Conservation (phyloP, 2,113 vertebrate species). For the Poicephalus gulielmi region DNA sequence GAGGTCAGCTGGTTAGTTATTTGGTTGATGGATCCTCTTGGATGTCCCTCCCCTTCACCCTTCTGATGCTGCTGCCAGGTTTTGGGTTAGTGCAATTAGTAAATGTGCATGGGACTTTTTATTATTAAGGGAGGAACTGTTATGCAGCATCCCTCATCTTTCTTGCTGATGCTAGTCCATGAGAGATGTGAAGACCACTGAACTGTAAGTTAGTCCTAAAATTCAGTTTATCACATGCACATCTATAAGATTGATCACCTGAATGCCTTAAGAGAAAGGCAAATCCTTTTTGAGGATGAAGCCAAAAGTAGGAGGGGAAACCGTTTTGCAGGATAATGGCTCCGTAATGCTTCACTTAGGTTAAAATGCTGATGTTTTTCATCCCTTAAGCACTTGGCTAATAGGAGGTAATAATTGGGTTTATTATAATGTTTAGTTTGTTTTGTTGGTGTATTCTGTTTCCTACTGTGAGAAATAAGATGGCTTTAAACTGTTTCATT, state of each 20-base stretch:
- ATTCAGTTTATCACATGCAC: neutral
- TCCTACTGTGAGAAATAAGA: constrained; percentile 14
- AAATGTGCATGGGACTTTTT: fast-evolving
- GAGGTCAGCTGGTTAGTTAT: neutral
- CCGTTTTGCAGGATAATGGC: neutral
- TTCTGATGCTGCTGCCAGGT: neutral
- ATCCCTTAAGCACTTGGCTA: constrained; percentile 29
- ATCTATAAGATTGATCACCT: neutral
- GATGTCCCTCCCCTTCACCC: neutral
- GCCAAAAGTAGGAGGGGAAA: neutral
- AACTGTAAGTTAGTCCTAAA: neutral
- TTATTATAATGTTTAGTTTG: constrained; percentile 48
- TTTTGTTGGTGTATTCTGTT: constrained; percentile 42
- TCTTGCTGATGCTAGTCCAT: neutral
- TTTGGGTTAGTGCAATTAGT: neutral
- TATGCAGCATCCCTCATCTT: neutral
- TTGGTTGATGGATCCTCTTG: neutral
- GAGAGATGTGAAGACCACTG: neutral
- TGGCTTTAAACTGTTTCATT: constrained; percentile 12
- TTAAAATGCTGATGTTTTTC: constrained; percentile 18
- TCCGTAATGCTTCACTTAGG: neutral
- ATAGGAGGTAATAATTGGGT: constrained; percentile 49
- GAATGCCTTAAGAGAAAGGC: neutral
- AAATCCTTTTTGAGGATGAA: neutral
- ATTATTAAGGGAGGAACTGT: neutral